Percentiles rank a stretch among this genome's conserved stretches.
These are phyloP conservation scores for Liparis tanakae DNA, from an alignment of 2,797 vertebrate genomes.

Conservation along the genomic window DNA sequence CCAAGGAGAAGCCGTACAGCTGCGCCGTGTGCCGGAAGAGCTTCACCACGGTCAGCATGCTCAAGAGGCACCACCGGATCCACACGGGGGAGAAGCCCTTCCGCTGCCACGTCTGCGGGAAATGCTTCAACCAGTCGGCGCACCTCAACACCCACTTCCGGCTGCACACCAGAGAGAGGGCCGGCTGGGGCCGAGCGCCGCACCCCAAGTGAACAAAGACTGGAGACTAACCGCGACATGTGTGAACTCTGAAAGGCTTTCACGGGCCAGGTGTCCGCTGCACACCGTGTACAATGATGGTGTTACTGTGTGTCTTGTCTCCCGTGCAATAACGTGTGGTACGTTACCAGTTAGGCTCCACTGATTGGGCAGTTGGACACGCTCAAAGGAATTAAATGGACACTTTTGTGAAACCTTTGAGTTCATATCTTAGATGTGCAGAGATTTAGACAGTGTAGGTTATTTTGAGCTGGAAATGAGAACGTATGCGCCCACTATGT, in stretches of 20 bases:
- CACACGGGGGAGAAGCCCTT: conserved; percentile 81
- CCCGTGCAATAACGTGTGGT: conserved; percentile 60
- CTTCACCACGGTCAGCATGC: conserved; percentile 79
- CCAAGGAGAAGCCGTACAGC: conserved; percentile 80
- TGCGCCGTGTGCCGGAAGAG: conserved; percentile 75
- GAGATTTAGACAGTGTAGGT: not conserved
- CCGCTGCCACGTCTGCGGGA: conserved; percentile 77
- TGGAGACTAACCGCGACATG: not conserved
- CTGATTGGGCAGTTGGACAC: conserved; percentile 2
- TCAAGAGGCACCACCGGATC: conserved; percentile 79
- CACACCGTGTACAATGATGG: conserved; percentile 34
- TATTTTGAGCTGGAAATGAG: not conserved
- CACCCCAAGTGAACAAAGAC: conserved; percentile 44
- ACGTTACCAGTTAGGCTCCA: not conserved
- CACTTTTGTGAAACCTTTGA: not conserved
- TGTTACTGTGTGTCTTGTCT: conserved; percentile 47
- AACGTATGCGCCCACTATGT: not conserved
- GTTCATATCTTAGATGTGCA: not conserved
- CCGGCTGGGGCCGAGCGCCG: conserved; percentile 38
- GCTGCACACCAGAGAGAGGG: conserved; percentile 72
- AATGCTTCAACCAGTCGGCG: conserved; percentile 79
- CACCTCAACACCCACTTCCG: conserved; percentile 81
- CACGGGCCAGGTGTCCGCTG: not conserved
- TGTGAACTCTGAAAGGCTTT: conserved; percentile 21
- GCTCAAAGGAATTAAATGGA: not conserved